Conservation (phyloP, 2,113 vertebrate species). For the Chloroceryle aenea region DNA sequence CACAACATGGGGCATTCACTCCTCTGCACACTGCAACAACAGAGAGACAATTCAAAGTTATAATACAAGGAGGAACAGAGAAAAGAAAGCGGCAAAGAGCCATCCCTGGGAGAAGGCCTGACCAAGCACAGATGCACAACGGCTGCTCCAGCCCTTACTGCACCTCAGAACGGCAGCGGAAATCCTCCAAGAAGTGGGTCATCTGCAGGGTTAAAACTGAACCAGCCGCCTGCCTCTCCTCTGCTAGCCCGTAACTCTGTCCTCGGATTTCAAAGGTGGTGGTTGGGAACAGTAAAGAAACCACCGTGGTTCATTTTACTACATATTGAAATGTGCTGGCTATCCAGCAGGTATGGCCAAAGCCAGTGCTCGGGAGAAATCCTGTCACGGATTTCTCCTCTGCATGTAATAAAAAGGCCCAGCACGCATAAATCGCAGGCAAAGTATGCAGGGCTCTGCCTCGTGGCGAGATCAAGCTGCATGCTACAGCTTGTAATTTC, state of each 20-base stretch:
- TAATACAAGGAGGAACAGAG: constrained; percentile 54
- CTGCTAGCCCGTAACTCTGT: background rate
- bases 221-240: background rate
- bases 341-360: background rate
- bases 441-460: constrained; percentile 57
- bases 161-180: background rate
- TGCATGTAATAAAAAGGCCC: constrained; percentile 39
- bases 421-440: constrained; percentile 58
- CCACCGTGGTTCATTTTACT: background rate
- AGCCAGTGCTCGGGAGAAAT: constrained; percentile 23
- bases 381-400: constrained; percentile 15
- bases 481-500: constrained; percentile 57
- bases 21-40: constrained; percentile 87
- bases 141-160: background rate
- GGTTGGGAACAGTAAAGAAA: background rate
- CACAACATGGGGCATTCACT: constrained; percentile 90
- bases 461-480: constrained; percentile 59
- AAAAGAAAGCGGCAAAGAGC: constrained; percentile 48
- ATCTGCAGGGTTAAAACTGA: constrained; percentile 6
- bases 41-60: constrained; percentile 71
- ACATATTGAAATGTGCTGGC: background rate
- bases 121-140: background rate
- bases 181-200: constrained; percentile 28
- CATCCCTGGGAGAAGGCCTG: constrained; percentile 39
- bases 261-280: constrained; percentile 16